A percentile compares a stretch with the other conserved stretches of the same genome.
Conservation (phyloP, 2,888 invertebrate genomes). For the Rhaphigaster nebulosa region DNA sequence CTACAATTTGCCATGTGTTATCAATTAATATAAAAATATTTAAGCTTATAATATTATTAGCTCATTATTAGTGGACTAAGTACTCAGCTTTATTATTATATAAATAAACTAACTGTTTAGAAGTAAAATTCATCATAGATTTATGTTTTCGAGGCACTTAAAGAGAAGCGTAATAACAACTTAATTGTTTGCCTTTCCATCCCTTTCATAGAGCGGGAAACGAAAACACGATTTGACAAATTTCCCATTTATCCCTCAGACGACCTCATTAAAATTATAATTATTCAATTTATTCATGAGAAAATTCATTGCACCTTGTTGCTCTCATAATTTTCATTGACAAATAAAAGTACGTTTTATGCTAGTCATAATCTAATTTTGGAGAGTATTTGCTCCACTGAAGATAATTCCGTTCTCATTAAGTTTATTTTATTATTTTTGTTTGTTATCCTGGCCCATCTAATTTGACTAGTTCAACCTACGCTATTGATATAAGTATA, state of each 20-base stretch:
- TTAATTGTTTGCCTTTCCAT: not conserved
- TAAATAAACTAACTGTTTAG: not conserved
- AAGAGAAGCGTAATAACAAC: not conserved
- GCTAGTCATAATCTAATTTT: not conserved
- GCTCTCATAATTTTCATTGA: not conserved
- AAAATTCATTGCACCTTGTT: not conserved
- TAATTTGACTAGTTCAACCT: too few relatives aligned
- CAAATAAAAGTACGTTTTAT: not conserved
- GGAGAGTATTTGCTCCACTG: not conserved
- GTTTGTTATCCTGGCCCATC: too few relatives aligned
- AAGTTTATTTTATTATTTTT: too few relatives aligned
- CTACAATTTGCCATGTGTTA: too few relatives aligned
- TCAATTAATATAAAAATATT: too few relatives aligned
- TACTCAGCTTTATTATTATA: too few relatives aligned
- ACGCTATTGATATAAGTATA: too few relatives aligned
- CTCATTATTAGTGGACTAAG: too few relatives aligned
- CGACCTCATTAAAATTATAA: not conserved
- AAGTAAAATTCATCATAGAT: not conserved
- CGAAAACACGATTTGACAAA: not conserved
- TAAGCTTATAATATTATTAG: too few relatives aligned
- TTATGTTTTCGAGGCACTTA: not conserved
- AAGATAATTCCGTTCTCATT: not conserved
- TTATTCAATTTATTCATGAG: not conserved
- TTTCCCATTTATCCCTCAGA: not conserved
- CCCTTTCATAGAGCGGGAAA: not conserved